Evolutionary conservation across 2,888 invertebrate species (phyloP).

Genomic region (Dynastes tityus): DNA sequence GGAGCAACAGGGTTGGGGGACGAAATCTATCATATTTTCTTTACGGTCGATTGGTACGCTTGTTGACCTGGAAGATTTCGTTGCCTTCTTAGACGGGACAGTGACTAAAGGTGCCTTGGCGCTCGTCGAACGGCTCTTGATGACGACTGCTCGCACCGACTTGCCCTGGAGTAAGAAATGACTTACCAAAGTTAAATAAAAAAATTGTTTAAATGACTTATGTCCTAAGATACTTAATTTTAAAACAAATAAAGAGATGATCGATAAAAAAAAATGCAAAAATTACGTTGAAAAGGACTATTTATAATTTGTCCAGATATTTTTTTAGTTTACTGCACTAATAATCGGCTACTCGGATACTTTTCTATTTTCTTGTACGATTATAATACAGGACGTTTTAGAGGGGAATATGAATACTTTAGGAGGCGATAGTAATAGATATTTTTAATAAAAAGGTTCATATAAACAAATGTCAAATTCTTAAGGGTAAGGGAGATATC

Average conservation of each 20-base stretch:
- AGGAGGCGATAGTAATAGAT: too few relatives aligned
- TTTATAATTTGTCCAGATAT: neutral
- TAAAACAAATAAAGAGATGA: too few relatives aligned
- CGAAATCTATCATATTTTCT: conserved; percentile 62
- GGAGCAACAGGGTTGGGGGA: conserved; percentile 63
- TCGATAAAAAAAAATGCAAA: neutral
- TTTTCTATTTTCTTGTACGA: too few relatives aligned
- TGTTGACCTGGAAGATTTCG: conserved; percentile 50
- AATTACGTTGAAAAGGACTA: neutral
- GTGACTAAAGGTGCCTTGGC: conserved; percentile 52
- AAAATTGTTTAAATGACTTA: neutral
- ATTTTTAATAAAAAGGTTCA: too few relatives aligned
- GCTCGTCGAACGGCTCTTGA: conserved; percentile 61
- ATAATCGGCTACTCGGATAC: neutral
- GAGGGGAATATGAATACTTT: too few relatives aligned
- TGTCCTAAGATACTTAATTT: too few relatives aligned
- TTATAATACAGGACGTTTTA: too few relatives aligned
- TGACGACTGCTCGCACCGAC: conserved; percentile 58
- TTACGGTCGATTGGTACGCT: conserved; percentile 65
- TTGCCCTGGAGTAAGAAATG: conserved; percentile 66
- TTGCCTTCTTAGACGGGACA: conserved; percentile 45
- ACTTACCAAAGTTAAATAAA: conserved; percentile 63
- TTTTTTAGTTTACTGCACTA: neutral
- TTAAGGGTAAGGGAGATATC: too few relatives aligned
- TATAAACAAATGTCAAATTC: too few relatives aligned